These are phyloP conservation scores for Coccyzus lansbergi DNA, from an alignment of 2,797 vertebrate genomes.

Conservation along the genomic window DNA sequence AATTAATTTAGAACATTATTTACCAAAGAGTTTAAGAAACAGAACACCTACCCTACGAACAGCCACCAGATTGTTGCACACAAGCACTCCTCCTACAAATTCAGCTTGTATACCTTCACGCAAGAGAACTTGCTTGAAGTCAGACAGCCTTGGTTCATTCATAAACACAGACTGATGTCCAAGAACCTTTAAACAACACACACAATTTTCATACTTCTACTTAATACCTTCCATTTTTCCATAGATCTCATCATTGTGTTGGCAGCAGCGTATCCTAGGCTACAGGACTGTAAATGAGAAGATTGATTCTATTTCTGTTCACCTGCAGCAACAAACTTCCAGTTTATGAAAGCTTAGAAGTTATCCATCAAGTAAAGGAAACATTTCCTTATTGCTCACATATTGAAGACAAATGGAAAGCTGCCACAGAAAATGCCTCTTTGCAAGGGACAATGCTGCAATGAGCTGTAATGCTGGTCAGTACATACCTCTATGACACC, in stretches of 20 bases:
- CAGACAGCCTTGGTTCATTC: constrained; percentile 96
- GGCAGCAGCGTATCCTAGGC: neutral
- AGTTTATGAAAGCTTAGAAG: neutral
- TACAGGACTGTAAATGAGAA: neutral
- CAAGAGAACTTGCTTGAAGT: constrained; percentile 98
- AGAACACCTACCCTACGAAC: constrained; percentile 92
- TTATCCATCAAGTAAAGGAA: neutral
- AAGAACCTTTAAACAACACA: constrained; percentile 81
- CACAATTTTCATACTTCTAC: neutral
- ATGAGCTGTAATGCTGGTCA: neutral
- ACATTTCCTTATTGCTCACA: neutral
- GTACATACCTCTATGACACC: neutral
- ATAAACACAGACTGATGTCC: constrained; percentile 99
- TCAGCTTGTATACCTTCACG: constrained; percentile 97
- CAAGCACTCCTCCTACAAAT: constrained; percentile 96
- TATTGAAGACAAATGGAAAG: neutral
- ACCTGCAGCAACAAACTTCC: neutral
- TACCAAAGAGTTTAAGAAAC: neutral
- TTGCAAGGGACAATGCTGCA: neutral
- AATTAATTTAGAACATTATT: neutral
- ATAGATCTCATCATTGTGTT: neutral
- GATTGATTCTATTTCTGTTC: neutral
- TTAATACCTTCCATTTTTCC: neutral
- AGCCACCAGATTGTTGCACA: constrained; percentile 97
- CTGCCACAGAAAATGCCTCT: neutral